Conservation (phyloP, 2,113 vertebrate genomes). For the Syngnathus scovelli region DNA sequence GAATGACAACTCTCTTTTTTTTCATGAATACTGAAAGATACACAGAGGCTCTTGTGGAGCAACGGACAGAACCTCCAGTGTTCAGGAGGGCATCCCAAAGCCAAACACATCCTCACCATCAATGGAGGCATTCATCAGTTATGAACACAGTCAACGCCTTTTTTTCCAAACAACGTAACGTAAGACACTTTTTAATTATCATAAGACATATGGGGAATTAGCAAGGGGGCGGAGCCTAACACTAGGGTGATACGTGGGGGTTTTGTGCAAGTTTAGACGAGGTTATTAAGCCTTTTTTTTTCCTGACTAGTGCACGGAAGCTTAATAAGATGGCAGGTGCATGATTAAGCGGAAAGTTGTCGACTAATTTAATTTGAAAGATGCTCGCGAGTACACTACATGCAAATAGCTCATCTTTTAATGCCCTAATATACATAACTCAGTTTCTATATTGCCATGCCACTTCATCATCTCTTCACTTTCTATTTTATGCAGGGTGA, state of each 20-base stretch:
- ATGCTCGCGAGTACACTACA: slow-evolving; percentile 9
- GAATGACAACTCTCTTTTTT: slow-evolving; percentile 51
- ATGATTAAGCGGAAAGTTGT: slow-evolving; percentile 42
- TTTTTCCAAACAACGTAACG: slow-evolving; percentile 60
- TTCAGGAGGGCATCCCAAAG: slow-evolving; percentile 46
- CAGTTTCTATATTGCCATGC: not conserved
- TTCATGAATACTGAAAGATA: slow-evolving; percentile 43
- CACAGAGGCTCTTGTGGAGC: slow-evolving; percentile 55
- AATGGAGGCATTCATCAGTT: slow-evolving; percentile 68
- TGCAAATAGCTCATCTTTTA: not conserved
- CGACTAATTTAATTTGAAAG: slow-evolving; percentile 29
- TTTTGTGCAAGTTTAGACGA: slow-evolving; percentile 40
- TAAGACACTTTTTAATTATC: slow-evolving; percentile 61
- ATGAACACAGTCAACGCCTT: slow-evolving; percentile 65
- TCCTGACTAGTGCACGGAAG: slow-evolving; percentile 28
- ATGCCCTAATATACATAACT: not conserved
- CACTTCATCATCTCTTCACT: not conserved
- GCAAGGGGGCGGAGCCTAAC: slow-evolving; percentile 45
- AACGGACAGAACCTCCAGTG: slow-evolving; percentile 52
- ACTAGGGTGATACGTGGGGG: slow-evolving; percentile 39
- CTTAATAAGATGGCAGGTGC: slow-evolving; percentile 47
- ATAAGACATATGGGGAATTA: slow-evolving; percentile 43
- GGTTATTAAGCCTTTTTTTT: slow-evolving; percentile 50
- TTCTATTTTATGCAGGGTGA: not conserved
- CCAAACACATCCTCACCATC: slow-evolving; percentile 63